A percentile compares a stretch with the other conserved stretches of the same genome.
These are phyloP conservation scores for Lagopus muta DNA, from an alignment of 2,113 vertebrate genomes.

Conservation along the genomic window DNA sequence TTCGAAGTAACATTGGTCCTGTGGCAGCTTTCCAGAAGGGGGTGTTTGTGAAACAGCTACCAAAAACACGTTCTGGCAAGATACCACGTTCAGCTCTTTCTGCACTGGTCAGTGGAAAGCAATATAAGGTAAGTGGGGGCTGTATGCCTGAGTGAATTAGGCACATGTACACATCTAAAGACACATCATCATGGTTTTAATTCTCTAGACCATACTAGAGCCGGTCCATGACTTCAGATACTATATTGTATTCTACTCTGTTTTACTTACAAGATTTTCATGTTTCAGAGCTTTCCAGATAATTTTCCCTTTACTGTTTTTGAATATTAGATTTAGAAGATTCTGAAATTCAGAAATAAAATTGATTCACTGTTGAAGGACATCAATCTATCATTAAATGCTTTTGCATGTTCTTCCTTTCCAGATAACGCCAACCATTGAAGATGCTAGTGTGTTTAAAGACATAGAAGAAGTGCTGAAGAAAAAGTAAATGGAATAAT, in stretches of 20 bases:
- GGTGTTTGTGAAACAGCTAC: constrained; percentile 86
- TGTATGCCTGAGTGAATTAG: neutral
- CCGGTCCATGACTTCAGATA: neutral
- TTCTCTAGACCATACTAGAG: neutral
- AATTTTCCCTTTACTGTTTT: neutral
- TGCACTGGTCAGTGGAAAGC: constrained; percentile 88
- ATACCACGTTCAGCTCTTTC: constrained; percentile 90
- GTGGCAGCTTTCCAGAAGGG: constrained; percentile 92
- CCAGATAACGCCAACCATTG: constrained; percentile 92
- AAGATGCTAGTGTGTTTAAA: constrained; percentile 89
- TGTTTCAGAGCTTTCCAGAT: neutral
- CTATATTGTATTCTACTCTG: neutral
- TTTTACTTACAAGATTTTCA: neutral
- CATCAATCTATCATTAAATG: neutral
- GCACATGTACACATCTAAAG: neutral
- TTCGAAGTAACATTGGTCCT: constrained; percentile 88
- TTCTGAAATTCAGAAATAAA: neutral
- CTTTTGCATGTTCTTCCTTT: constrained; percentile 39
- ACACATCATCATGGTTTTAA: neutral
- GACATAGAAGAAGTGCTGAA: constrained; percentile 85
- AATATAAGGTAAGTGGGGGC: constrained; percentile 84
- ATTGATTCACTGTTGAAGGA: neutral
- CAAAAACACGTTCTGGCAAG: constrained; percentile 97
- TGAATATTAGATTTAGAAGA: neutral
- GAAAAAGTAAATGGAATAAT: constrained; percentile 20